These are phyloP conservation scores for Diabrotica balteata DNA, from an alignment of 2,888 invertebrate genomes.

Conservation along the genomic window DNA sequence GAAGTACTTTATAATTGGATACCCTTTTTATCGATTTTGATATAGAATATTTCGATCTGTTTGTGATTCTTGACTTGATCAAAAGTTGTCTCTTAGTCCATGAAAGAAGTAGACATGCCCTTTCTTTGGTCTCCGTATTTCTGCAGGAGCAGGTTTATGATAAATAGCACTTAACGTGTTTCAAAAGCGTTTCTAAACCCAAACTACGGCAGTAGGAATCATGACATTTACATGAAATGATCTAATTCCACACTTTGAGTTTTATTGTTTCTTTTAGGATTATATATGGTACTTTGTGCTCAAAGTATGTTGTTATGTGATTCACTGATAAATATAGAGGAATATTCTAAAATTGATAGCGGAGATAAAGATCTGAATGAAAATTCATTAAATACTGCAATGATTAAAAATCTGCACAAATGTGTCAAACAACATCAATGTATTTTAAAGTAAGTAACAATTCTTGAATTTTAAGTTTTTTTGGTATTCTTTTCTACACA, in stretches of 20 bases:
- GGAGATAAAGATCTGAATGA: background rate
- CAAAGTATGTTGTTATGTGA: slow-evolving; percentile 21
- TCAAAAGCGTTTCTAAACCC: too few relatives aligned
- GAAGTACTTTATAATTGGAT: too few relatives aligned
- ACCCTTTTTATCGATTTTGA: too few relatives aligned
- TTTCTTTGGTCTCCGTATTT: too few relatives aligned
- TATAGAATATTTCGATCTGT: too few relatives aligned
- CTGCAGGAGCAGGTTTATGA: background rate
- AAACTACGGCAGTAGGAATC: too few relatives aligned
- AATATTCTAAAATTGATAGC: slow-evolving; percentile 7
- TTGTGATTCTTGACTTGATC: too few relatives aligned
- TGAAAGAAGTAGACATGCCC: too few relatives aligned
- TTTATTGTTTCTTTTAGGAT: slow-evolving; percentile 18
- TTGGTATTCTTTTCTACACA: too few relatives aligned
- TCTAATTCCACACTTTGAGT: background rate
- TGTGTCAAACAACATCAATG: slow-evolving; percentile 34
- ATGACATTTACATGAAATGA: too few relatives aligned
- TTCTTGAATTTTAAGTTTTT: too few relatives aligned
- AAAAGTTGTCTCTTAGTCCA: too few relatives aligned
- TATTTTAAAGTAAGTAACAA: slow-evolving; percentile 35
- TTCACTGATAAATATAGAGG: slow-evolving; percentile 15
- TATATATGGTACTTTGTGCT: slow-evolving; percentile 21
- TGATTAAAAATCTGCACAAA: slow-evolving; percentile 25
- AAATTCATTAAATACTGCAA: slow-evolving; percentile 11
- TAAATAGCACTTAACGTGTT: background rate